Evolutionary conservation across 2,888 invertebrate genomes (phyloP).

Genomic region (Drosophila dives): DNA sequence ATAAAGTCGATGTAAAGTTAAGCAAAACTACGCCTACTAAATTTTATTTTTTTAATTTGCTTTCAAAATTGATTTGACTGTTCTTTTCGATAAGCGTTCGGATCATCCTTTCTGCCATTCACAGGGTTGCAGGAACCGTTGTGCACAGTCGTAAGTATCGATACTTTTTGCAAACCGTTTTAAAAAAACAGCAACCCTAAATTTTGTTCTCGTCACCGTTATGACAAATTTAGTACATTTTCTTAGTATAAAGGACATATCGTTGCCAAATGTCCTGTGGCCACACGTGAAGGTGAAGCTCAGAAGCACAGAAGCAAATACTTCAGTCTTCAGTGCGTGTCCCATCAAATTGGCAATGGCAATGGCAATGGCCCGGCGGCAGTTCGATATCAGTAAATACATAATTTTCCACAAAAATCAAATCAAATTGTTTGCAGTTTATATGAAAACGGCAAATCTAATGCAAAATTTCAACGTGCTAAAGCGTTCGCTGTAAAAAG

Average conservation of each 20-base stretch:
- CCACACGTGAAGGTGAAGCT: conserved; percentile 60
- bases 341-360: conserved; percentile 83
- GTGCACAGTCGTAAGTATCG: neutral
- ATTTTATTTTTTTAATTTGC: neutral
- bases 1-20: conserved; percentile 46
- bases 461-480: conserved; percentile 83
- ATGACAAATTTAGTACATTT: conserved; percentile 48
- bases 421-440: conserved; percentile 84
- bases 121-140: neutral
- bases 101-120: conserved; percentile 2
- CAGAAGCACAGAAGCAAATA: conserved; percentile 37
- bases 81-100: neutral
- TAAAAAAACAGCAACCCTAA: conserved; percentile 25
- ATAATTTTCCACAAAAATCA: conserved; percentile 85
- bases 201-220: conserved; percentile 1
- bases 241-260: conserved; percentile 29
- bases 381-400: conserved; percentile 82
- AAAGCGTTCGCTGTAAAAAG: conserved; percentile 81
- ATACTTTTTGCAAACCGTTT: conserved; percentile 6
- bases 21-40: neutral
- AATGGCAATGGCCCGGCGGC: conserved; percentile 82
- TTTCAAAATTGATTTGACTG: neutral
- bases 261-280: conserved; percentile 48
- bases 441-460: conserved; percentile 85
- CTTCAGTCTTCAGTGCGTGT: conserved; percentile 57